Evolutionary conservation across 2,113 vertebrate species (phyloP), one percentile per base, ranked within the genome.

Genomic region (Clarias batrachus): DNA sequence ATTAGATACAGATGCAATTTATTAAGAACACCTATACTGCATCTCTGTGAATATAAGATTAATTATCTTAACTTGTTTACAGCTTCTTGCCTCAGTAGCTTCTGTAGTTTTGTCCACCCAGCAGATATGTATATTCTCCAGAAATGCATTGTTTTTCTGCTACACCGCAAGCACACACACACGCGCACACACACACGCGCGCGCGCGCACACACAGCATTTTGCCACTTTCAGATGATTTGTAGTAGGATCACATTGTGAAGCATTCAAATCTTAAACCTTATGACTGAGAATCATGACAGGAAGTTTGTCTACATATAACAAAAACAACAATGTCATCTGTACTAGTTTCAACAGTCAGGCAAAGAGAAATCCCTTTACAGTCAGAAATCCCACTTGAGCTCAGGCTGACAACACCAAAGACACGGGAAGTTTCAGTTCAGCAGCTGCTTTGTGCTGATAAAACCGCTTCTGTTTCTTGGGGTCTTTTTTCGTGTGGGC

Each of bases 141-240:
- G 41, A 21, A 74, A 48, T 74, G 48, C 71, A 23, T 25, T 1
- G 3, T 25, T 74, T 74, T 74, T 25, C 21, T 13, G 71, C 19
- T 48, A 25, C 71, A 74, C 33, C n/a, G 10, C 78, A 30, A 6
- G 17, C 52, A 41, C 3, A 87, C 81, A 89, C 68, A 88, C 82
- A 41, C 41, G 6, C 41, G 6, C 6, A 7, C 33, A 37, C 33
- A 37, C 33, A 37, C 33, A 37, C 33, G 3, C 33, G 3, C 33
- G 3, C 33, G 3, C 33, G 2, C 33, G 3, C 33, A 37, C 33
- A 37, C 33, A 37, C 33, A 37, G 33, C 3, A 37, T 37, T 41
- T 41, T 41, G 41, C 41, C 4, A 37, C 33, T 37, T 37, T 37
- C 33, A 37, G 33, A 2, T 37, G 33, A 70, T 73, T 73, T 11